phyloP scores from a whole-genome alignment of 2,888 invertebrate species.

The Idaea aversata region DNA sequence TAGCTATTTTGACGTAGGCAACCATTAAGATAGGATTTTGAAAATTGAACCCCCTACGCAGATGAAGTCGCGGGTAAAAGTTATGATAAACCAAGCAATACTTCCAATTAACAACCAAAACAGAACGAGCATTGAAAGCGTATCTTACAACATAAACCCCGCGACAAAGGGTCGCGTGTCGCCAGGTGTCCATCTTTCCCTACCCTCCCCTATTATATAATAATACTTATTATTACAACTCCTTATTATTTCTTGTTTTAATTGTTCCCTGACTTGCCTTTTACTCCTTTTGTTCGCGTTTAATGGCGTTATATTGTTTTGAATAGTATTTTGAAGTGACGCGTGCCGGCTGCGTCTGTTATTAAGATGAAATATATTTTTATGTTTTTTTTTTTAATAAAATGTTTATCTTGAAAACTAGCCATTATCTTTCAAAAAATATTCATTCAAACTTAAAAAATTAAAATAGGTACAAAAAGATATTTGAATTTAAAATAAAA shows the following conservation, averaged over 20 bases:
- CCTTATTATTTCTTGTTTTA: slow-evolving; percentile 80
- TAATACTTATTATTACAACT: slow-evolving; percentile 78
- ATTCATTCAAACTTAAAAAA: too few relatives aligned
- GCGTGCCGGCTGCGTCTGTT: slow-evolving; percentile 69
- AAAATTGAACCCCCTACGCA: background rate
- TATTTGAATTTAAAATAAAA: too few relatives aligned
- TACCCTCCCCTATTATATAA: slow-evolving; percentile 59
- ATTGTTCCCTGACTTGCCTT: slow-evolving; percentile 77
- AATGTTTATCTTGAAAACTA: too few relatives aligned
- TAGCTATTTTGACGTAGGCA: too few relatives aligned
- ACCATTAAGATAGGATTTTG: too few relatives aligned
- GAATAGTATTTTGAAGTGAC: slow-evolving; percentile 59
- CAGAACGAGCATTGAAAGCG: background rate
- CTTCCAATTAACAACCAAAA: background rate
- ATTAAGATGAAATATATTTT: background rate
- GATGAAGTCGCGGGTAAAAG: background rate
- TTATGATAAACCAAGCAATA: background rate
- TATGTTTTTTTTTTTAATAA: too few relatives aligned
- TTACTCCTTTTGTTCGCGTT: slow-evolving; percentile 75
- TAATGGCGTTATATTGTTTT: slow-evolving; percentile 78
- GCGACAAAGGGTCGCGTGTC: slow-evolving; percentile 42
- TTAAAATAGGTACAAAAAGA: too few relatives aligned
- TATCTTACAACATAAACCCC: background rate
- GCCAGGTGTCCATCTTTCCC: slow-evolving; percentile 59
- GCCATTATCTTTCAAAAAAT: too few relatives aligned